Conservation (phyloP, 2,888 invertebrate species). For the Steromphala cineraria region DNA sequence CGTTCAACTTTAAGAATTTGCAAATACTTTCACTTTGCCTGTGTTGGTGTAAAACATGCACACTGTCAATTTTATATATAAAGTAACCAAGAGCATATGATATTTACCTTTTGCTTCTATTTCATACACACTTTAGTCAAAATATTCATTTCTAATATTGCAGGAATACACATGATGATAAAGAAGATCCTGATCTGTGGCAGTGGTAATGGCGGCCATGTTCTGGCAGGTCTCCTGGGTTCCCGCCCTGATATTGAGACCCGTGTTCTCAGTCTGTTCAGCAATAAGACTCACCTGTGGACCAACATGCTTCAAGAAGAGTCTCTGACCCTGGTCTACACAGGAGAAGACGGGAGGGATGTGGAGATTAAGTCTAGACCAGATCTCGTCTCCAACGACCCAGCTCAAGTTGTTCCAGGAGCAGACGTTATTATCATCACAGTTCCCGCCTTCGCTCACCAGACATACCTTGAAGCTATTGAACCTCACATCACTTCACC, state of each 20-base stretch:
- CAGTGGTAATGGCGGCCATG: slow-evolving; percentile 62
- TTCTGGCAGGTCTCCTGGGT: slow-evolving; percentile 46
- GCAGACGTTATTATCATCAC: slow-evolving; percentile 59
- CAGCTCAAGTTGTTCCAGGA: slow-evolving; percentile 50
- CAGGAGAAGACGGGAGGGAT: slow-evolving; percentile 20
- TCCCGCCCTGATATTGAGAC: slow-evolving; percentile 41
- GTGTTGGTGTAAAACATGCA: too few relatives aligned
- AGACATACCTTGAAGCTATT: slow-evolving; percentile 56
- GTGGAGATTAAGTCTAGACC: slow-evolving; percentile 35
- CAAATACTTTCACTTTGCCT: too few relatives aligned
- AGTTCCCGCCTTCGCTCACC: slow-evolving; percentile 60
- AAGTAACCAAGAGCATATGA: too few relatives aligned
- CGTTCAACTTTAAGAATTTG: too few relatives aligned
- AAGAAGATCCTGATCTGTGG: slow-evolving; percentile 47
- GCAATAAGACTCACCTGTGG: slow-evolving; percentile 56
- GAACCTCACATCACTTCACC: slow-evolving; percentile 51
- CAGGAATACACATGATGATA: too few relatives aligned
- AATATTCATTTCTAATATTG: too few relatives aligned
- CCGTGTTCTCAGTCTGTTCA: slow-evolving; percentile 48
- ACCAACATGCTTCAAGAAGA: slow-evolving; percentile 24
- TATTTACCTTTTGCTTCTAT: too few relatives aligned
- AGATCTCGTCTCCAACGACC: slow-evolving; percentile 46
- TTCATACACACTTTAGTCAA: too few relatives aligned
- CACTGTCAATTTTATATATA: too few relatives aligned
- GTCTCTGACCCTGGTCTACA: slow-evolving; percentile 19